Base-by-base conservation (phyloP, 1,140 invertebrate species). In the Cryptotermes secundus region DNA sequence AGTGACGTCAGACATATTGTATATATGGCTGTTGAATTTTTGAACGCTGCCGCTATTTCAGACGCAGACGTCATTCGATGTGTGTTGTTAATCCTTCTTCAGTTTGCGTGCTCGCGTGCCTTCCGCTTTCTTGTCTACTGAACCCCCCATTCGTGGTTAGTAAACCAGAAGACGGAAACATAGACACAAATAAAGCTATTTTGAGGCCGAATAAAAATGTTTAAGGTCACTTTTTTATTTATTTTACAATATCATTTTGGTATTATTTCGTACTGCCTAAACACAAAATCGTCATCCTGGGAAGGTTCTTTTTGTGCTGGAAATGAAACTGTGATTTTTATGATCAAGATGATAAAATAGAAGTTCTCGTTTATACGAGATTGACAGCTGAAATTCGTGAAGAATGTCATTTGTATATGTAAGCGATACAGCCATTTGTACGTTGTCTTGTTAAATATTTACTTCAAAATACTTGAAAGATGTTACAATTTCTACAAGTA, bases 1-100 rank as follows among this genome's bases (percentile, higher is more conserved):
- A 72, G 59, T 72, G 59, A 72, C 59, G 59, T 72, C 59, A 72
- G 26, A n/a, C 59, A 72, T n/a, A n/a, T 26, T 16, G 14, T 72
- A 26, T 72, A 72, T 72, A 72, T 72, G 19, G n/a, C 59, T 72
- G 59, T 31, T 72, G 59, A 72, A 72, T 72, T 72, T 72, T 72
- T 72, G 59, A 72, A 72, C 59, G 59, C 59, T 72, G 26, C 14
- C 59, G 59, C n/a, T 72, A 72, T 72, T 72, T 72, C n/a, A 72
- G 59, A 72, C 59, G n/a, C 59, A 72, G 59, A 72, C 59, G 59
- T 72, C 59, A 72, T 72, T 72, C 26, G 26, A n/a, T 72, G 59
- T 65, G 59, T 31, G 59, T 72, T 72, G 4, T 72, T 31, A 72
- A 16, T 72, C 10, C 9, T 72, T 72, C 26, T 72, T 72, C 31